Base-by-base conservation (phyloP, 2,888 invertebrate genomes). In the Atrina japonica region DNA sequence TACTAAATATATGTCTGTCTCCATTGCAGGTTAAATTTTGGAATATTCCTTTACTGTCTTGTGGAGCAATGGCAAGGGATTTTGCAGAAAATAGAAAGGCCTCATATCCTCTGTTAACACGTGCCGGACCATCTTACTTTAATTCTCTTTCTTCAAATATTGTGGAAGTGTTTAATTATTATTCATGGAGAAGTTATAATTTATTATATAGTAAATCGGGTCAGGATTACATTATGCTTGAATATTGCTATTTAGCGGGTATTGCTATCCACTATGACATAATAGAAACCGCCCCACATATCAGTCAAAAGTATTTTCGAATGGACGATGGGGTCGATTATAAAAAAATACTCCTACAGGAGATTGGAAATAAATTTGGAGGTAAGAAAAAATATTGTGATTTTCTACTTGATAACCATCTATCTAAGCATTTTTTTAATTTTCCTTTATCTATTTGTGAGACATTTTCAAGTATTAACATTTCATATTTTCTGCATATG, bases 41-140 rank as follows among this genome's bases (percentile, higher is more conserved):
- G 97, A 82, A 84, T 45, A 94, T 95, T 0, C 97, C 97, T 0
- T 95, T 97, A 80, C 95, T 97, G 82, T 96, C 96, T 9, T 83
- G 83, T 1, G 90, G 88, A 0, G 90, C 88, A 9, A 77, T 87
- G 64, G 87, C 88, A 2, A 58, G 78, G n/a, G 89, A 86, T 35
- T 90, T 90, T 65, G 60, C 64, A 23, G 58, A 50, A 2, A 77
- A 81, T 40, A 85, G 85, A 25, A 67, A 47, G 1, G 27, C 45
- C 53, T 84, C 94, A 68, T 97, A 94, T 89, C 93, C 93, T 9
- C 94, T 95, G 0, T 92, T 97, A 72, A 97, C 96, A 9, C 77
- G 88, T 14, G 82, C 87, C 2, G 88, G 89, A 0, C 86, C 88
- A 0, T 76, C 83, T 2, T 84, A 86, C 61, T 83, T 88, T 40